A percentile compares a stretch with the other conserved stretches of the same genome.
These are phyloP conservation scores for Eumerus sabulonum DNA, from an alignment of 2,888 invertebrate genomes.

Conservation along the genomic window DNA sequence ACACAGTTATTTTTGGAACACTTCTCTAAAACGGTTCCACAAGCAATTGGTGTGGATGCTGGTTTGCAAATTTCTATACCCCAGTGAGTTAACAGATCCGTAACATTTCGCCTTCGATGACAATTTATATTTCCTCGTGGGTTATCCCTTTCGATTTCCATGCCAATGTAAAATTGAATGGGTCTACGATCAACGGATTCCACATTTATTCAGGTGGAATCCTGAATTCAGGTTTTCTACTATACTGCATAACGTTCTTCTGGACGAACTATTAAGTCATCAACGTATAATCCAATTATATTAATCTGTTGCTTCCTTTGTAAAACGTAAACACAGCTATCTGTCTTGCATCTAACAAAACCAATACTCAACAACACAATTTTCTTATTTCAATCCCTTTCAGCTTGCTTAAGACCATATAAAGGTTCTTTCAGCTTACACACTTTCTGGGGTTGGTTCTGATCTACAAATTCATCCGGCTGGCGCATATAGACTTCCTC, in stretches of 20 bases:
- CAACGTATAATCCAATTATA: slow-evolving; percentile 47
- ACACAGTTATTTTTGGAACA: slow-evolving; percentile 23
- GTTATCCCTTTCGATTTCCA: slow-evolving; percentile 51
- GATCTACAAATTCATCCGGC: slow-evolving; percentile 49
- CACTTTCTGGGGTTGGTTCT: slow-evolving; percentile 21
- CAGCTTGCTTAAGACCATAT: slow-evolving; percentile 56
- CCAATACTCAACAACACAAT: background rate
- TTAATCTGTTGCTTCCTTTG: slow-evolving; percentile 19
- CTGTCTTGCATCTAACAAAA: slow-evolving; percentile 5
- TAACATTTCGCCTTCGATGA: slow-evolving; percentile 33
- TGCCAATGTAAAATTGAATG: slow-evolving; percentile 45
- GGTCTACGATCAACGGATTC: slow-evolving; percentile 38
- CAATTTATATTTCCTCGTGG: slow-evolving; percentile 25
- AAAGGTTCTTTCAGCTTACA: slow-evolving; percentile 35
- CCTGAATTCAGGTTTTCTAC: slow-evolving; percentile 42
- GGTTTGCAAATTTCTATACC: slow-evolving; percentile 51
- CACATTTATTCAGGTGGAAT: slow-evolving; percentile 23
- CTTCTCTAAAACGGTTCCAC: slow-evolving; percentile 48
- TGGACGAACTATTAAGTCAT: slow-evolving; percentile 37
- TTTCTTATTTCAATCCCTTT: slow-evolving; percentile 12
- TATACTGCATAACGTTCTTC: slow-evolving; percentile 13
- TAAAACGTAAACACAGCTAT: slow-evolving; percentile 33
- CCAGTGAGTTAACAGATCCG: slow-evolving; percentile 38
- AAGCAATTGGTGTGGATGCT: slow-evolving; percentile 36
- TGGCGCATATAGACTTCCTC: slow-evolving; percentile 61